Conservation (phyloP, 1,140 invertebrate species). For the Maniola jurtina region DNA sequence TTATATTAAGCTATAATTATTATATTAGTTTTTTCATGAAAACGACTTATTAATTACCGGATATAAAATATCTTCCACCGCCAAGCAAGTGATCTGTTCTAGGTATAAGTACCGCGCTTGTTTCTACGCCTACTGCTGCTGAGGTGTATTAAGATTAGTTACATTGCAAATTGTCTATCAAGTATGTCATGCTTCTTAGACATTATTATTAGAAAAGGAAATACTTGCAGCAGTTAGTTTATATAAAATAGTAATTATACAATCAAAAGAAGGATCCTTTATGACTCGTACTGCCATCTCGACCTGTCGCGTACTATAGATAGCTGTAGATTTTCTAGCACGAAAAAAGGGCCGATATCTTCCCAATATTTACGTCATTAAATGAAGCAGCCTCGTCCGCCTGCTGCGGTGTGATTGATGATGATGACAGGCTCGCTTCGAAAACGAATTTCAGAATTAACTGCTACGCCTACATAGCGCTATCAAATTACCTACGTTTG, state of each 20-base stretch:
- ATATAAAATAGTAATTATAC: no score
- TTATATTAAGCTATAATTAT: background rate
- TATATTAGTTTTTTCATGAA: no score
- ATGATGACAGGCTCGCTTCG: constrained; percentile 50
- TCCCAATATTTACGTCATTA: constrained; percentile 36
- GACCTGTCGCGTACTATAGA: no score
- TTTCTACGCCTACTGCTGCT: background rate
- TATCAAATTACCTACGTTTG: constrained; percentile 12
- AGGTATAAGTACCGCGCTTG: no score
- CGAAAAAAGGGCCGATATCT: constrained; percentile 40
- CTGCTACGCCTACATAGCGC: constrained; percentile 18
- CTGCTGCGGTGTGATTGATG: constrained; percentile 62
- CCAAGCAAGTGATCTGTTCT: no score
- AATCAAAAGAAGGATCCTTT: background rate
- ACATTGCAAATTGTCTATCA: no score
- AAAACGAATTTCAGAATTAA: constrained; percentile 53
- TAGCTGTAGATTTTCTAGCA: background rate
- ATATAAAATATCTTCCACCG: background rate
- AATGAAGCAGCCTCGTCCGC: constrained; percentile 47
- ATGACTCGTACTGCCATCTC: no score
- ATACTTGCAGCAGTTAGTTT: no score
- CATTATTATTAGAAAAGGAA: no score
- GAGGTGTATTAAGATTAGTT: background rate
- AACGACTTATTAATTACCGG: no score
- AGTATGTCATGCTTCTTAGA: no score